These are phyloP conservation scores for Chaetophractus vellerosus DNA, from an alignment of 2,797 vertebrate species.

Conservation along the genomic window DNA sequence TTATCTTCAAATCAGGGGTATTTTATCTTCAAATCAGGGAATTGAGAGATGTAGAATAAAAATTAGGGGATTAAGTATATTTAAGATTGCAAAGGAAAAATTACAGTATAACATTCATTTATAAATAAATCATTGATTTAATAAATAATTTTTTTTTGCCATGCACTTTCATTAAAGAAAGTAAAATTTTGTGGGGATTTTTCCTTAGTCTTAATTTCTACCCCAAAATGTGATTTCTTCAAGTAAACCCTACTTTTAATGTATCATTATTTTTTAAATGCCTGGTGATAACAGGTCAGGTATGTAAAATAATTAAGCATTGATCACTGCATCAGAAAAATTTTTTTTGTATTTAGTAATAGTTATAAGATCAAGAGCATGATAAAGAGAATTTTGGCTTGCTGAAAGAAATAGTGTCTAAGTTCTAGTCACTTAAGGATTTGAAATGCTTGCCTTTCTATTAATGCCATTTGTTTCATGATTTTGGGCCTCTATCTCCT, in stretches of 20 bases:
- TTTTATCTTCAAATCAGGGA: background rate
- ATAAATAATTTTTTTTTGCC: background rate
- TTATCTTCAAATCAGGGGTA: no score
- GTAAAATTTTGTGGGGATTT: background rate
- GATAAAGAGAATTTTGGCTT: background rate
- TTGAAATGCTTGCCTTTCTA: constrained; percentile 1
- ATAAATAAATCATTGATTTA: no score
- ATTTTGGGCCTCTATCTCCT: background rate
- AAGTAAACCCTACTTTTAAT: background rate
- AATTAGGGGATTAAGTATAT: background rate
- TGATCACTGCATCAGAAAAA: background rate
- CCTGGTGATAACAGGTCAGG: background rate
- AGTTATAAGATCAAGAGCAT: background rate
- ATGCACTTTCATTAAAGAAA: background rate
- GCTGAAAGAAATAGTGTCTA: background rate
- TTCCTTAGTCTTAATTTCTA: background rate
- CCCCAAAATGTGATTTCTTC: background rate
- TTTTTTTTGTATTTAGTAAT: background rate
- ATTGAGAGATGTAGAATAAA: constrained; percentile 4
- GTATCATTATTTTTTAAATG: background rate
- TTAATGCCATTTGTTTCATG: background rate
- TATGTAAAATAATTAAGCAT: constrained; percentile 16
- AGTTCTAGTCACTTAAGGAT: background rate
- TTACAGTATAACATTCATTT: background rate
- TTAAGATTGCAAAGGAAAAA: background rate